phyloP scores from a whole-genome alignment of 2,113 vertebrate genomes.

The Gopherus evgoodei region DNA sequence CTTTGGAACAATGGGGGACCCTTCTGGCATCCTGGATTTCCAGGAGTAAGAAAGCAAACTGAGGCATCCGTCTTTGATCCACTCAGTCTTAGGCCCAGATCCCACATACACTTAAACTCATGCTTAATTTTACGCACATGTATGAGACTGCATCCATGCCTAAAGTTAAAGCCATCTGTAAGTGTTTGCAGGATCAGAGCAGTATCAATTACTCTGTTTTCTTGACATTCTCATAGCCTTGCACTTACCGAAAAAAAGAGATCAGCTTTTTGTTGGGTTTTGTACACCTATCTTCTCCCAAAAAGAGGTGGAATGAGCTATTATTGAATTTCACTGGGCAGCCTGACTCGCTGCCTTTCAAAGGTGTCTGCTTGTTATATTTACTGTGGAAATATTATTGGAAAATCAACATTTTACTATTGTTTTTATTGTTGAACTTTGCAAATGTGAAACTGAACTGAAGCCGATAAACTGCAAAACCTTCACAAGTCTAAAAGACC shows the following conservation, averaged over 20 bases:
- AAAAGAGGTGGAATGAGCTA: background rate
- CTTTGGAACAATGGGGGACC: background rate
- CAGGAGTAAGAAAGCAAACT: background rate
- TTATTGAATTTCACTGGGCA: background rate
- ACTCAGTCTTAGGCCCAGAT: background rate
- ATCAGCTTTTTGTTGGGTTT: background rate
- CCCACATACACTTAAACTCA: background rate
- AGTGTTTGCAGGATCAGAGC: background rate
- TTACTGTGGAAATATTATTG: background rate
- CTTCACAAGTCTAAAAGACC: background rate
- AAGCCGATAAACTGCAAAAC: background rate
- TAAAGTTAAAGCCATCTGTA: background rate
- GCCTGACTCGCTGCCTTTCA: background rate
- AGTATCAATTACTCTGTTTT: background rate
- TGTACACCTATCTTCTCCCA: slow-evolving; percentile 5
- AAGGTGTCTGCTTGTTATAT: background rate
- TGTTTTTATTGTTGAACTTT: background rate
- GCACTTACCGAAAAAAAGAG: background rate
- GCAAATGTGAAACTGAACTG: background rate
- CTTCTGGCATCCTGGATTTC: background rate
- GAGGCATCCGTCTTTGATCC: background rate
- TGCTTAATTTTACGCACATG: background rate
- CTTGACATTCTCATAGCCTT: background rate
- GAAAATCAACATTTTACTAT: background rate
- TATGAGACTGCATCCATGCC: background rate